Evolutionary conservation across 2,888 invertebrate genomes (phyloP), one percentile per base, ranked within the genome.

Genomic region (Orthosia incerta): DNA sequence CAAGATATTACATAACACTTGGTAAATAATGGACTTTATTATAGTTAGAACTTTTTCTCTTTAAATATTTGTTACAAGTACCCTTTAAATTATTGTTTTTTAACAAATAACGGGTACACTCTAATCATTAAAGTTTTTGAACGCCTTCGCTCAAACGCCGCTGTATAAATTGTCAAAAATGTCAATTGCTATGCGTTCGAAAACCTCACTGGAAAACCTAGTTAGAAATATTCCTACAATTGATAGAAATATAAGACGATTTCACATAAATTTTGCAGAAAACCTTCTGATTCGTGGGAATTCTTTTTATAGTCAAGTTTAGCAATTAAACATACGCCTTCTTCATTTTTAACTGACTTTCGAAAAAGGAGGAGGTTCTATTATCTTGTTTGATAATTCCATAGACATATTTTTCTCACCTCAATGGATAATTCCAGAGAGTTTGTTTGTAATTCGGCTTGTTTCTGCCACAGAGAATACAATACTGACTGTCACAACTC

Each of bases 181-280:
- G 71, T 46, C 51, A 55, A 23, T 48, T 18, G 9, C 11, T 13
- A 16, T 53, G 48, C 72, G 74, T 79, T 75, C 79, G 18, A 50
- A 74, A 60, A 78, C 1, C 0, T 48, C n/a, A n/a, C n/a, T n/a
- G n/a, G n/a, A n/a, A n/a, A n/a, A 78, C 1, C 0, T 48, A 15
- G 23, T n/a, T 23, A 61, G 0, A 15, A 18, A 1, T 1, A 18
- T 23, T 13, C 0, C 16, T 16, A 16, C 39, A 39, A 39, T 39
- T 9, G 9, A 39, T 9, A 39, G 7, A 39, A 9, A 39, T 39
- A 31, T 31, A 5, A 26, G 26, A 26, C 9, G 13, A 26, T 26
- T n/a, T 4, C 3, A 39, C 0, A 39, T 39, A 7, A 39, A 7
- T 39, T 39, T n/a, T 31, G 31, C 3, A n/a, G 18, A 16, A 7